Evolutionary conservation across 2,888 invertebrate species (phyloP).

Genomic region (Acheta domesticus): DNA sequence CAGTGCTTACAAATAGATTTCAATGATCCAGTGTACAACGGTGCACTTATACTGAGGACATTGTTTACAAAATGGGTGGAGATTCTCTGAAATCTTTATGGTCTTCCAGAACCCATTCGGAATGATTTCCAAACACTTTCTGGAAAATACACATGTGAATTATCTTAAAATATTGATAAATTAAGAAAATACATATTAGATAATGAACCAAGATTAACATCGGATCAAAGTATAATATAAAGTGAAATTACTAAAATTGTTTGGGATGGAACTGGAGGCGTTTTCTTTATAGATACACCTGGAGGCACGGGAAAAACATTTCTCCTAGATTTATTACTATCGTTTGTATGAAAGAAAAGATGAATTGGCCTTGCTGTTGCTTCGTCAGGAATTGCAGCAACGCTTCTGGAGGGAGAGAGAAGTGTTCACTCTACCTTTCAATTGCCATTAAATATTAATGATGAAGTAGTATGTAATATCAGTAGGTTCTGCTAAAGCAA

Average conservation of each 20-base stretch:
- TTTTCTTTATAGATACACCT: slow-evolving; percentile 42
- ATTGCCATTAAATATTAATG: slow-evolving; percentile 34
- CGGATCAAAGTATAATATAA: neutral
- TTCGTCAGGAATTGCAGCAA: slow-evolving; percentile 43
- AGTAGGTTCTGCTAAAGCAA: slow-evolving; percentile 24
- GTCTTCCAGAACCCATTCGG: neutral
- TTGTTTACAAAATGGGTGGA: neutral
- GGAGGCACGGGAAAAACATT: slow-evolving; percentile 41
- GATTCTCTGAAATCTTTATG: neutral
- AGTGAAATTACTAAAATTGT: neutral
- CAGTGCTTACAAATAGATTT: neutral
- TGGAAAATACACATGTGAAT: neutral
- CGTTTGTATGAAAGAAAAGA: slow-evolving; percentile 34
- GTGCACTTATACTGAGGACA: neutral
- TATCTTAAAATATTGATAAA: neutral
- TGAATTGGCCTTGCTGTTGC: slow-evolving; percentile 40
- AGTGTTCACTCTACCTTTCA: slow-evolving; percentile 40
- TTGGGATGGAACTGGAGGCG: slow-evolving; percentile 22
- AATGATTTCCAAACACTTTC: neutral
- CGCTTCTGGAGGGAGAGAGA: slow-evolving; percentile 40
- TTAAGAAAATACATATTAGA: neutral
- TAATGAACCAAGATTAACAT: neutral
- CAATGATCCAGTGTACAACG: neutral
- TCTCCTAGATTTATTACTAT: slow-evolving; percentile 39
- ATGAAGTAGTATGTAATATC: slow-evolving; percentile 32